Conservation (phyloP, 1,140 invertebrate species). For the Rhopalosiphum padi region DNA sequence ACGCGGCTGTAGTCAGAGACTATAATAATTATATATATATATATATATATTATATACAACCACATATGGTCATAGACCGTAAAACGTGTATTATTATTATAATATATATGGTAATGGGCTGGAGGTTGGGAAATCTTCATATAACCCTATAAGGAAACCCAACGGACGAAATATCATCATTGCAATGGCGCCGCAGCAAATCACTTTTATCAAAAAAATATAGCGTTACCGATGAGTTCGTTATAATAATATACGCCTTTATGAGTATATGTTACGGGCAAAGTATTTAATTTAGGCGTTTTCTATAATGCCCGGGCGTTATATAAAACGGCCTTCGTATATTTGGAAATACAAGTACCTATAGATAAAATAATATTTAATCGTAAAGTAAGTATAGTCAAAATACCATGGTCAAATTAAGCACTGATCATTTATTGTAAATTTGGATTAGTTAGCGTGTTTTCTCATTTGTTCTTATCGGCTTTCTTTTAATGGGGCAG, state of each 20-base stretch:
- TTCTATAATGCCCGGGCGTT: too few relatives aligned
- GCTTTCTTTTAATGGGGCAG: too few relatives aligned
- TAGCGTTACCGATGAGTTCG: background rate
- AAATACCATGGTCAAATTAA: too few relatives aligned
- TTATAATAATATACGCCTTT: background rate
- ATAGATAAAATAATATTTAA: too few relatives aligned
- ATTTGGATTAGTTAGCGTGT: too few relatives aligned
- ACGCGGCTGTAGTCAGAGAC: background rate
- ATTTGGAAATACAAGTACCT: too few relatives aligned
- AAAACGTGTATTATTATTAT: background rate
- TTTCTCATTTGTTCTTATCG: too few relatives aligned
- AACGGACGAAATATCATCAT: background rate
- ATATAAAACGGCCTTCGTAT: too few relatives aligned
- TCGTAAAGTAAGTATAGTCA: too few relatives aligned
- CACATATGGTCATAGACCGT: slow-evolving; percentile 14
- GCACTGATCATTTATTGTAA: too few relatives aligned
- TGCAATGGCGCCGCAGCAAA: background rate
- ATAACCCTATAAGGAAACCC: slow-evolving; percentile 5
- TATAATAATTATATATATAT: background rate
- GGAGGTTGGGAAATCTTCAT: slow-evolving; percentile 60
- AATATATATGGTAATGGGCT: slow-evolving; percentile 21
- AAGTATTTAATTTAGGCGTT: too few relatives aligned
- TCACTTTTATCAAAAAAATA: slow-evolving; percentile 4
- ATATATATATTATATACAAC: background rate
- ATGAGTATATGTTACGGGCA: background rate